Conservation (phyloP, 2,113 vertebrate genomes). For the Gallinago undulata region DNA sequence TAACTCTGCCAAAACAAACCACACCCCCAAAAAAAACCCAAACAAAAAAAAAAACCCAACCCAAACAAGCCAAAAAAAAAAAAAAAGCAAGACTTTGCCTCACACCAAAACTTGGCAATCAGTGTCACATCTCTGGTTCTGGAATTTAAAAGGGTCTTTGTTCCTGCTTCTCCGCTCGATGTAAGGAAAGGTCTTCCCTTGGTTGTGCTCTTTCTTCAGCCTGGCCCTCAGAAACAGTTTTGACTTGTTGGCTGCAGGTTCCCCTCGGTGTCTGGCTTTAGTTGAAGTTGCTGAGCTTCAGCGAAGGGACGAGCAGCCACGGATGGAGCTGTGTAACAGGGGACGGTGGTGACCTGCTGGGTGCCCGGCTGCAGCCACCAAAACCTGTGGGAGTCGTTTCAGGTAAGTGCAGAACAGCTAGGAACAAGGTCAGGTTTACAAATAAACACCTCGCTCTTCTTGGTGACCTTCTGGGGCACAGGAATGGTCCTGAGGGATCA, state of each 20-base stretch:
- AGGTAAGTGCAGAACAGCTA: background rate
- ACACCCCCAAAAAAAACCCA: background rate
- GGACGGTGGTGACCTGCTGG: accelerated
- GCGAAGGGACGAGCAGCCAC: accelerated
- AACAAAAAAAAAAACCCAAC: background rate
- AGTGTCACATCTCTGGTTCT: background rate
- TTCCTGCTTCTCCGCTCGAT: accelerated
- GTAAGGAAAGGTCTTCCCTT: background rate
- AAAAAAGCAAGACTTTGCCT: background rate
- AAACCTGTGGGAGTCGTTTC: accelerated
- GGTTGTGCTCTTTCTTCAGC: background rate
- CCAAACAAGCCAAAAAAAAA: too few relatives aligned
- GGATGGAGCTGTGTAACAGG: accelerated
- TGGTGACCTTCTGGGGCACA: background rate
- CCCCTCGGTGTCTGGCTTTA: background rate
- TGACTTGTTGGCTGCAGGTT: background rate
- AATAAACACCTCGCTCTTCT: accelerated
- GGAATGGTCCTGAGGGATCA: background rate
- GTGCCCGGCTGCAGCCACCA: too few relatives aligned
- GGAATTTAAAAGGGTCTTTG: background rate
- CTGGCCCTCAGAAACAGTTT: background rate
- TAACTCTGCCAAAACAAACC: background rate
- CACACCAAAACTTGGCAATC: background rate
- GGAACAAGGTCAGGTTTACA: background rate
- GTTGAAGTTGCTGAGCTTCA: background rate